phyloP scores from a whole-genome alignment of 2,888 invertebrate species.

The Drosophila crucigera region DNA sequence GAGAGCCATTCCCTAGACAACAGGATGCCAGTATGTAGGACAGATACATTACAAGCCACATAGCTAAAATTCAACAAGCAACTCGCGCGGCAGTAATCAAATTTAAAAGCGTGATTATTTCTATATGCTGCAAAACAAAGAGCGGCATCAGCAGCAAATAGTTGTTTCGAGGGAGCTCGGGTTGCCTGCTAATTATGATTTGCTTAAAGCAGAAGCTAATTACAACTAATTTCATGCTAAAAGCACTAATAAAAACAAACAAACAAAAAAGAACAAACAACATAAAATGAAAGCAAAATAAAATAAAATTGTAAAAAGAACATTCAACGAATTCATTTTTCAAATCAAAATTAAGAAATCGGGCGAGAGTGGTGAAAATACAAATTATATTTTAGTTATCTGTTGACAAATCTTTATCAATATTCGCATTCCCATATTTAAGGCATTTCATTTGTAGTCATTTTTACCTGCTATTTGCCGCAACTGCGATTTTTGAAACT shows the following conservation, averaged over 20 bases:
- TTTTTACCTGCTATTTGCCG: background rate
- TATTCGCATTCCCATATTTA: background rate
- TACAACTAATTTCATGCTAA: constrained; percentile 62
- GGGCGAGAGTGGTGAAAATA: background rate
- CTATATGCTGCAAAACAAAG: constrained; percentile 41
- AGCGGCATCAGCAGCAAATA: constrained; percentile 8
- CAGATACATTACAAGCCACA: constrained; percentile 26
- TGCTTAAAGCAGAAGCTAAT: constrained; percentile 67
- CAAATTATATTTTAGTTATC: background rate
- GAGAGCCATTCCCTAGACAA: constrained; percentile 46
- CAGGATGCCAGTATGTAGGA: constrained; percentile 48
- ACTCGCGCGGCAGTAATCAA: constrained; percentile 62
- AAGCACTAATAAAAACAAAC: constrained; percentile 28
- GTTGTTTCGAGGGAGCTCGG: constrained; percentile 3
- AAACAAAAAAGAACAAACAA: constrained; percentile 1
- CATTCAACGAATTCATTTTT: background rate
- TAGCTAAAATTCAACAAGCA: constrained; percentile 62
- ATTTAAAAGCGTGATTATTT: constrained; percentile 77
- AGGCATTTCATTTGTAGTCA: background rate
- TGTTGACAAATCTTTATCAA: background rate
- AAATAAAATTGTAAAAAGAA: background rate
- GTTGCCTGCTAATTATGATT: constrained; percentile 65
- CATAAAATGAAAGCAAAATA: background rate
- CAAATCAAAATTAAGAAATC: background rate
- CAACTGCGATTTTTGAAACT: background rate